Conservation (phyloP, 2,888 invertebrate species). For the Lasiommata megera region DNA sequence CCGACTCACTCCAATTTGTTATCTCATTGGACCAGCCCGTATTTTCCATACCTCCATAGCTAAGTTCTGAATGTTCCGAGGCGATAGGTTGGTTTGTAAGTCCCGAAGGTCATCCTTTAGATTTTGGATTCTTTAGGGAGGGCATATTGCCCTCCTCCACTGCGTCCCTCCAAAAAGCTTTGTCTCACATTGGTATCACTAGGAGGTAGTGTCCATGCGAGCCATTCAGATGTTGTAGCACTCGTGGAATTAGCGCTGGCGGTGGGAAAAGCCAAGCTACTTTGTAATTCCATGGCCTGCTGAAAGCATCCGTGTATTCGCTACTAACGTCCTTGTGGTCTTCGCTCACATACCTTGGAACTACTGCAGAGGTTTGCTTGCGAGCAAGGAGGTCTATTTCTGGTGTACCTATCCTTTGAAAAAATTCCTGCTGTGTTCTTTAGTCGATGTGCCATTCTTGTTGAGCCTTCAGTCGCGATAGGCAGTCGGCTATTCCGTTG, state of each 20-base stretch:
- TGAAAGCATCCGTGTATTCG: no score
- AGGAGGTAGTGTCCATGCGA: neutral
- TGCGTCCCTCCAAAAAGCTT: neutral
- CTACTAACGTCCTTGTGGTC: no score
- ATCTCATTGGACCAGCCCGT: neutral
- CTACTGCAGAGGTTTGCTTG: no score
- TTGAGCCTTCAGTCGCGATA: neutral
- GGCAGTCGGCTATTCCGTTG: neutral
- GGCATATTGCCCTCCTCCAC: neutral
- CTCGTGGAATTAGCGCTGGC: neutral
- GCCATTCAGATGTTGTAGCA: neutral
- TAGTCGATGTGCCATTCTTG: neutral
- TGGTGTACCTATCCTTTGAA: no score
- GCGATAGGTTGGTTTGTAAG: no score
- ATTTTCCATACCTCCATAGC: neutral
- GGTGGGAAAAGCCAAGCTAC: neutral
- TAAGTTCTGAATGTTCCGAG: neutral
- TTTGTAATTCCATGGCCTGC: no score
- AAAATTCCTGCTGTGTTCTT: neutral
- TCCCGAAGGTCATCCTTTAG: no score
- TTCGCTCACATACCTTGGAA: no score
- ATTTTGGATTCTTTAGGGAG: neutral
- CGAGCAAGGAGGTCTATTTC: no score
- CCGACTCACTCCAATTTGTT: neutral
- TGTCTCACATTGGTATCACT: neutral